Percentiles rank a stretch among this genome's conserved stretches.
phyloP scores from a whole-genome alignment of 2,113 vertebrate species.

The Mobula birostris region DNA sequence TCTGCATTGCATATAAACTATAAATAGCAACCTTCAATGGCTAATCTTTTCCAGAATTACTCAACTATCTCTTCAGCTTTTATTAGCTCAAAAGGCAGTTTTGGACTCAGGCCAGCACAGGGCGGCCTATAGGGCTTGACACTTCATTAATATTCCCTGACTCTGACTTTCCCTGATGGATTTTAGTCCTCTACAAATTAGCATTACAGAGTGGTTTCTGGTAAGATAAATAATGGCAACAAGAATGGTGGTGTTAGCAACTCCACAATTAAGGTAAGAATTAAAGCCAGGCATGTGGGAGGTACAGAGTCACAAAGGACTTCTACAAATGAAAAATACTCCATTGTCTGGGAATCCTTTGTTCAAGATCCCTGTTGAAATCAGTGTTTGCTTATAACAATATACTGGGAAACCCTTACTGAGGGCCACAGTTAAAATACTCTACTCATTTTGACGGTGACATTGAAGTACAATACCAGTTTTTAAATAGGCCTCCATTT shows the following conservation, averaged over 20 bases:
- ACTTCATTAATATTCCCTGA: neutral
- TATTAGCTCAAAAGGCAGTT: neutral
- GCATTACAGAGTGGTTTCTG: no score
- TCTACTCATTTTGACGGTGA: neutral
- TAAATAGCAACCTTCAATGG: neutral
- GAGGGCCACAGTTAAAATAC: neutral
- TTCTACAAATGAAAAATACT: neutral
- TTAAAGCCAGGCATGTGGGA: no score
- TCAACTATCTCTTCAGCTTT: neutral
- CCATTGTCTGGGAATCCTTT: neutral
- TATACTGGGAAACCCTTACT: neutral
- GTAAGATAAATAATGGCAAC: no score
- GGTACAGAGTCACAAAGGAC: no score
- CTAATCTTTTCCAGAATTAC: neutral
- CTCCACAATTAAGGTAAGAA: no score
- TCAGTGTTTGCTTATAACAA: neutral
- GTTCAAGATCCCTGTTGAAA: neutral
- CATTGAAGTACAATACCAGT: neutral
- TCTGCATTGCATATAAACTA: neutral
- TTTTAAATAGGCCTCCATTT: neutral
- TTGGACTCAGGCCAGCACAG: neutral
- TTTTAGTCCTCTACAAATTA: no score
- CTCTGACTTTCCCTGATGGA: neutral
- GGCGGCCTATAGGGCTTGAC: neutral
- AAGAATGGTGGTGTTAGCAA: no score